Evolutionary conservation across 1,140 invertebrate genomes (phyloP).

Genomic region (Drosophila navojoa): DNA sequence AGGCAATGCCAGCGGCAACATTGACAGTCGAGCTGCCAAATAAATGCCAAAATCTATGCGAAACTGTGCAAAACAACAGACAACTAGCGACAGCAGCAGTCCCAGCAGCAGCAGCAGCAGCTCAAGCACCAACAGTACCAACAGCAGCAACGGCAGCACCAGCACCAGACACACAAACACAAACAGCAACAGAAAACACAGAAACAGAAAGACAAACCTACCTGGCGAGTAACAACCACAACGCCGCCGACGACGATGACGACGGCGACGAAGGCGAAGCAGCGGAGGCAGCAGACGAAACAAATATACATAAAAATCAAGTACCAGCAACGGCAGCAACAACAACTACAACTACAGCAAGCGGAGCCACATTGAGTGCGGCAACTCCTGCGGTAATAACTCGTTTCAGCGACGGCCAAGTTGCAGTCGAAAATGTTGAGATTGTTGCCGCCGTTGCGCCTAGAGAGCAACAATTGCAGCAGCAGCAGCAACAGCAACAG

Average conservation of each 20-base stretch:
- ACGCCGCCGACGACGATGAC: constrained; percentile 37
- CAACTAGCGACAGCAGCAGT: constrained; percentile 23
- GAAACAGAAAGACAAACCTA: constrained; percentile 66
- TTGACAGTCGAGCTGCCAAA: constrained; percentile 49
- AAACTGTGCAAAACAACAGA: constrained; percentile 53
- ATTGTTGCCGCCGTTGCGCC: constrained; percentile 84
- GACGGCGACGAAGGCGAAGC: constrained; percentile 58
- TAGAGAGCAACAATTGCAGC: constrained; percentile 57
- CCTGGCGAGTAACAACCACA: constrained; percentile 67
- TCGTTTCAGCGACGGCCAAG: constrained; percentile 62
- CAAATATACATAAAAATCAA: constrained; percentile 82
- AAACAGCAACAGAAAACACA: constrained; percentile 30
- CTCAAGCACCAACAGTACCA: constrained; percentile 15
- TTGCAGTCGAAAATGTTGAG: constrained; percentile 84
- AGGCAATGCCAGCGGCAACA: constrained; percentile 38
- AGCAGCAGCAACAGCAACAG: constrained; percentile 33
- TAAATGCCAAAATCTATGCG: constrained; percentile 78
- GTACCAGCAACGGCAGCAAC: constrained; percentile 58
- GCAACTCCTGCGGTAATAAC: constrained; percentile 75
- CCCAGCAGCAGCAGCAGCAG: constrained; percentile 56
- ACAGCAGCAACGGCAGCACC: constrained; percentile 1
- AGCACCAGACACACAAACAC: constrained; percentile 13
- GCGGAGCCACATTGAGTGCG: constrained; percentile 32
- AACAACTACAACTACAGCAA: constrained; percentile 47
- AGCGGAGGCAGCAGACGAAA: constrained; percentile 71